Conservation (phyloP, 2,797 vertebrate species). For the Schizopygopsis malacanthus region DNA sequence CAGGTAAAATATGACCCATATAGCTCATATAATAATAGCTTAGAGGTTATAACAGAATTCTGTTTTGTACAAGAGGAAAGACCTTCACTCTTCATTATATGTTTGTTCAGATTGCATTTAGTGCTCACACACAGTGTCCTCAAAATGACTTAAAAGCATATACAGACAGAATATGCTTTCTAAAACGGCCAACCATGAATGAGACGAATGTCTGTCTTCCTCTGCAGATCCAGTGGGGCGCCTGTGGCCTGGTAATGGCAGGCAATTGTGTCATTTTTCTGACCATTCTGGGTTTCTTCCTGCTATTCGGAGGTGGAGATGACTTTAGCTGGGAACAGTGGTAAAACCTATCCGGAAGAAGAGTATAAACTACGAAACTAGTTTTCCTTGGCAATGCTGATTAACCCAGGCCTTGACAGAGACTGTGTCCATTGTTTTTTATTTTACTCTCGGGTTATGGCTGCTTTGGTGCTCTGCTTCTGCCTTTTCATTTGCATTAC, state of each 20-base stretch:
- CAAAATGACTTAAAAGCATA: neutral
- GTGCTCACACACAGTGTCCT: neutral
- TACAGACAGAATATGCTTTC: slow-evolving; percentile 12
- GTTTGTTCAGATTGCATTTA: slow-evolving; percentile 11
- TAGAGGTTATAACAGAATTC: neutral
- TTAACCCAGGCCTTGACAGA: neutral
- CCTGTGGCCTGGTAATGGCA: slow-evolving; percentile 93
- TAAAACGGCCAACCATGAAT: slow-evolving; percentile 8
- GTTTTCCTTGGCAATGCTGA: slow-evolving; percentile 3
- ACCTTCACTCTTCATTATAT: neutral
- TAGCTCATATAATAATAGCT: neutral
- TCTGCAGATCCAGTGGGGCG: slow-evolving; percentile 93
- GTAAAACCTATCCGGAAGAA: slow-evolving; percentile 71
- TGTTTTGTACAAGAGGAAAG: neutral
- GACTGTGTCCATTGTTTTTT: slow-evolving; percentile 1
- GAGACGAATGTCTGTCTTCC: neutral
- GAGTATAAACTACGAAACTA: neutral
- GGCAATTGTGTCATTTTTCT: slow-evolving; percentile 93
- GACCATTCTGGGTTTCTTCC: slow-evolving; percentile 94
- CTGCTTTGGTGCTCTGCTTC: slow-evolving; percentile 10
- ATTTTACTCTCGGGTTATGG: neutral
- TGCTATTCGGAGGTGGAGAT: slow-evolving; percentile 90
- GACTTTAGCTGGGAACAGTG: slow-evolving; percentile 98
- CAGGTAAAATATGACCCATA: neutral
- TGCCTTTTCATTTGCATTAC: slow-evolving; percentile 11